Conservation (phyloP, 2,888 invertebrate genomes). For the Cosmia pyralina region DNA sequence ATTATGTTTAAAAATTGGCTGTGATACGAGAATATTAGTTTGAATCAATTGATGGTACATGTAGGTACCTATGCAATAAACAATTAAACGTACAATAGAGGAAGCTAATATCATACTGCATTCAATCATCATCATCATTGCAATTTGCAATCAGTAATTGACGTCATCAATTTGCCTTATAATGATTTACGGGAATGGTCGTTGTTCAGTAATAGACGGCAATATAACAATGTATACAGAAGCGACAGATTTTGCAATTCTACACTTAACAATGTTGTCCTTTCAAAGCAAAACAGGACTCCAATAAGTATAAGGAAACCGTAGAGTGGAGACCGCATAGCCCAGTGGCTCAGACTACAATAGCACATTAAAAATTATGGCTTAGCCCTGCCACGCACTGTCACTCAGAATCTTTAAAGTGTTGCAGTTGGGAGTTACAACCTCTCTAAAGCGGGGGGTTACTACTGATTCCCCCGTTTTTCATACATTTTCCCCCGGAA, state of each 20-base stretch:
- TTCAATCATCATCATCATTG: constrained; percentile 32
- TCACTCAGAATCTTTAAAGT: constrained; percentile 26
- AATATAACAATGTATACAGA: constrained; percentile 1
- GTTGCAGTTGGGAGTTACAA: constrained; percentile 14
- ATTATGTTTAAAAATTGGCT: neutral
- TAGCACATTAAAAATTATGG: constrained; percentile 49
- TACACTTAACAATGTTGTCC: constrained; percentile 16
- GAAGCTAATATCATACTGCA: constrained; percentile 29
- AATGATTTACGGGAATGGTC: constrained; percentile 33
- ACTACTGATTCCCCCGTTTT: too few relatives aligned
- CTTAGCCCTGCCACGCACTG: constrained; percentile 35
- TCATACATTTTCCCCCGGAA: too few relatives aligned
- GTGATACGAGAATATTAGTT: neutral
- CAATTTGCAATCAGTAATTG: constrained; percentile 33
- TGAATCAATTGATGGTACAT: constrained; percentile 11
- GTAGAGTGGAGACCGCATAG: constrained; percentile 35
- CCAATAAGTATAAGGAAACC: constrained; percentile 45
- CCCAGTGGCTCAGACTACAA: constrained; percentile 53
- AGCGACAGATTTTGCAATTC: constrained; percentile 9
- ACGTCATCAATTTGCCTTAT: constrained; percentile 24
- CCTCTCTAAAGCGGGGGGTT: neutral
- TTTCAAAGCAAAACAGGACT: constrained; percentile 16
- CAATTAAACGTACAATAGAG: constrained; percentile 25
- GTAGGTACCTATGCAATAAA: constrained; percentile 7
- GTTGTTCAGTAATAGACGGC: constrained; percentile 14